Evolutionary conservation across 2,888 invertebrate genomes (phyloP), one percentile per base, ranked within the genome.

Genomic region (Himalopsyche anomala): DNA sequence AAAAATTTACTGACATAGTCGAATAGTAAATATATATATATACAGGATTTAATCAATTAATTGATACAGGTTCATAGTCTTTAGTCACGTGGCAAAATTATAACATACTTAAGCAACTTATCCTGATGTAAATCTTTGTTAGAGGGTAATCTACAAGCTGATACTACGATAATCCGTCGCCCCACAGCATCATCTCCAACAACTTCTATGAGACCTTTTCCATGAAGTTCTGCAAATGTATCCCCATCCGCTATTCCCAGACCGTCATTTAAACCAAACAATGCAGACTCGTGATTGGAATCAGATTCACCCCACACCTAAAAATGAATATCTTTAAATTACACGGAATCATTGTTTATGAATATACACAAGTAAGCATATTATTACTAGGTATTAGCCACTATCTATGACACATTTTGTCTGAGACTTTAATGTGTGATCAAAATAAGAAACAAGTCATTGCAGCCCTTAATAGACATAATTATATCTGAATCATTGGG

Each of bases 91-190:
- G 0, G 51, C 8, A 51, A 51, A 40, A 87, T 51, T 69, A 81
- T 84, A 45, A 42, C 62, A 69, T 90, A 93, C 93, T 91, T 91
- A 15, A 93, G 90, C 56, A 93, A 89, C 88, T 90, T 91, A 85
- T 93, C 92, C 0, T 92, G 97, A 90, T 96, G 95, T 88, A 97
- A 91, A 88, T 95, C 95, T 90, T 96, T 96, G 91, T 95, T 97
- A 81, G 96, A 95, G 0, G 98, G 98, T 87, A 95, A 91, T 42
- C 93, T 91, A 92, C 98, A 99, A 9, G 99, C 99, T 88, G 98
- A 99, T 85, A 99, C 96, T 79, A 99, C 97, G 90, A 99, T 98
- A 89, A 99, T 96, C 91, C 99, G 98, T 89, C 99, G 95, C 36
- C 99, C 99, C 89, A 96, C 92, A 85, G 94, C 94, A 89, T 95